These are phyloP conservation scores for Allobates femoralis DNA, from an alignment of 2,797 vertebrate species.

Conservation along the genomic window DNA sequence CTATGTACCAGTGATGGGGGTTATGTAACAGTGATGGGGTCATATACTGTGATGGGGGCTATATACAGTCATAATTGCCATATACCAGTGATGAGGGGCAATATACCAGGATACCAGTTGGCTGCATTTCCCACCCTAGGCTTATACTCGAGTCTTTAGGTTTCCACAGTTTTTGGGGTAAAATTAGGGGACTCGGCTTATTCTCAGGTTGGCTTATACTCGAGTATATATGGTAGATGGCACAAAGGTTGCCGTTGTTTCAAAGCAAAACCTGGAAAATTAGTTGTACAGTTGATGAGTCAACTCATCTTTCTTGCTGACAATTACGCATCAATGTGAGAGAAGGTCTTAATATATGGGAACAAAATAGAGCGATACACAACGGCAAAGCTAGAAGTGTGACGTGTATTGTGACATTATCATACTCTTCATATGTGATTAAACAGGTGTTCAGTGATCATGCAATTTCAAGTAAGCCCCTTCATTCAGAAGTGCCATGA, in stretches of 20 bases:
- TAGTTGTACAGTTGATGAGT: slow-evolving; percentile 31
- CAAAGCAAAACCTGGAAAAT: not conserved
- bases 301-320: slow-evolving; percentile 36
- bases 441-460: slow-evolving; percentile 39
- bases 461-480: slow-evolving; percentile 20
- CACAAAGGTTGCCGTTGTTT: not conserved
- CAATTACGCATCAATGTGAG: slow-evolving; percentile 51
- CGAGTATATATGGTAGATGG: too few species aligned
- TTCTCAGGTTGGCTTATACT: too few species aligned
- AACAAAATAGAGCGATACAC: slow-evolving; percentile 37
- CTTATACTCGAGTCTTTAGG: too few species aligned
- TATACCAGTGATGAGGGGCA: too few species aligned
- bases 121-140: too few species aligned
- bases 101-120: too few species aligned
- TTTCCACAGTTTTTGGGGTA: too few species aligned
- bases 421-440: slow-evolving; percentile 14
- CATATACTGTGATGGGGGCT: too few species aligned
- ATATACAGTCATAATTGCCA: too few species aligned
- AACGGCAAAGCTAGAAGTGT: slow-evolving; percentile 30
- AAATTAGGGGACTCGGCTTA: too few species aligned
- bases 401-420: slow-evolving; percentile 50
- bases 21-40: too few species aligned
- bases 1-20: too few species aligned
- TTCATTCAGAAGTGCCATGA: slow-evolving; percentile 22
- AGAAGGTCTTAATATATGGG: slow-evolving; percentile 41